Percentiles rank a stretch among this genome's conserved stretches.
These are phyloP conservation scores for Streblospio benedicti DNA, from an alignment of 1,140 invertebrate species.

Conservation along the genomic window DNA sequence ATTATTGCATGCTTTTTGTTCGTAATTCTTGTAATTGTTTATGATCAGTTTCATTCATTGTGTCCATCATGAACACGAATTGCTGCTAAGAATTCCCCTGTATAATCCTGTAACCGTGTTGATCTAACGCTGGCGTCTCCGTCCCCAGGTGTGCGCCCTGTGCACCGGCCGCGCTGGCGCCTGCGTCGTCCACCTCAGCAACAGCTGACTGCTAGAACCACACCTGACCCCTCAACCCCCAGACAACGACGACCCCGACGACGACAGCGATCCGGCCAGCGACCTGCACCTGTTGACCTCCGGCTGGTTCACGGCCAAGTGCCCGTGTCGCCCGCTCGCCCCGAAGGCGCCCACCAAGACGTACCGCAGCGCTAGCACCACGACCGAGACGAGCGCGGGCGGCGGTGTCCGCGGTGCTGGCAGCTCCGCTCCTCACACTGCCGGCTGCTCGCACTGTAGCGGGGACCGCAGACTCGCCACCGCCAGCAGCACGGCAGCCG, in stretches of 20 bases:
- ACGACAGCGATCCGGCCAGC: not conserved
- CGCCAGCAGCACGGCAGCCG: too few relatives aligned
- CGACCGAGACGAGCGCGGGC: conserved; percentile 1
- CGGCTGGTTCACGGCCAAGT: conserved; percentile 3
- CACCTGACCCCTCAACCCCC: too few relatives aligned
- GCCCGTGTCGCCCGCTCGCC: not conserved
- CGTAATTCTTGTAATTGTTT: not conserved
- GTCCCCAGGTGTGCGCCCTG: too few relatives aligned
- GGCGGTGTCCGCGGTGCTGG: too few relatives aligned
- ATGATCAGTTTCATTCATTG: not conserved
- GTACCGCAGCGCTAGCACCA: conserved; percentile 1
- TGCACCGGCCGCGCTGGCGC: conserved; percentile 73
- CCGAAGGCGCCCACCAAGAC: not conserved
- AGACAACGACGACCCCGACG: not conserved
- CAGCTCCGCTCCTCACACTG: too few relatives aligned
- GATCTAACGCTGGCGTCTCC: too few relatives aligned
- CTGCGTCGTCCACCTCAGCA: conserved; percentile 61
- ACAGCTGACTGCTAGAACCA: conserved; percentile 11
- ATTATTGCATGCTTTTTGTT: not conserved
- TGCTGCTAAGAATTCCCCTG: too few relatives aligned
- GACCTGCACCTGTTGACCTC: not conserved
- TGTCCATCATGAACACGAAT: not conserved
- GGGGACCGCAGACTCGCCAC: too few relatives aligned
- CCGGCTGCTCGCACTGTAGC: too few relatives aligned
- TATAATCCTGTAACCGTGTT: too few relatives aligned